phyloP scores from a whole-genome alignment of 2,113 vertebrate species.

The Typhlomys cinereus region DNA sequence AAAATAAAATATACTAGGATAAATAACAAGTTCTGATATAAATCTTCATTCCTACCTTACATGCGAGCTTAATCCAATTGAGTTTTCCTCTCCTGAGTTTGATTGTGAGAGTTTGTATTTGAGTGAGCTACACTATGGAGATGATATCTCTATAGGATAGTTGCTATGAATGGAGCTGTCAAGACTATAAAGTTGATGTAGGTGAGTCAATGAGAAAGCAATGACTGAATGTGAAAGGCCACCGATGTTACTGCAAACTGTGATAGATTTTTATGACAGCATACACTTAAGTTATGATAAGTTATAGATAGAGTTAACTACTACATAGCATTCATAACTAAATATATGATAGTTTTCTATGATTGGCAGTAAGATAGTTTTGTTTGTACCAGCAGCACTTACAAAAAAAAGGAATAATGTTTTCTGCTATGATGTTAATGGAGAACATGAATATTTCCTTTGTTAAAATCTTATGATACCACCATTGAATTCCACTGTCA shows the following conservation, averaged over 20 bases:
- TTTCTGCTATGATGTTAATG: not conserved
- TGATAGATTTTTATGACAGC: not conserved
- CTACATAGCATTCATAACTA: not conserved
- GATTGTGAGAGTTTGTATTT: not conserved
- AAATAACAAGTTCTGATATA: not conserved
- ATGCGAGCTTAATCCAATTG: not conserved
- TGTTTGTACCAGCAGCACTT: not conserved
- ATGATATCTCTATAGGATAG: not conserved
- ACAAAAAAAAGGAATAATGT: not conserved
- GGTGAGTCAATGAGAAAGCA: not conserved
- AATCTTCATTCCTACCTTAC: not conserved
- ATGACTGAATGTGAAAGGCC: not conserved
- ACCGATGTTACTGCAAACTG: rapidly evolving
- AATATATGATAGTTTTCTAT: not conserved
- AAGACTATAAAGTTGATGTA: not conserved
- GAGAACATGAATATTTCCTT: too few species aligned
- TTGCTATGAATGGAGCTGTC: not conserved
- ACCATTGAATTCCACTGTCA: not conserved
- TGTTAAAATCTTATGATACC: not conserved
- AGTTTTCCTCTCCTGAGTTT: not conserved
- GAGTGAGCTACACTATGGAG: not conserved
- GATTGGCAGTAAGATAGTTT: too few species aligned
- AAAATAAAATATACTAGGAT: not conserved
- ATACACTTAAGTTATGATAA: not conserved
- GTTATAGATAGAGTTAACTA: not conserved